Conservation (phyloP, 2,888 invertebrate species). For the Brenthis daphne region DNA sequence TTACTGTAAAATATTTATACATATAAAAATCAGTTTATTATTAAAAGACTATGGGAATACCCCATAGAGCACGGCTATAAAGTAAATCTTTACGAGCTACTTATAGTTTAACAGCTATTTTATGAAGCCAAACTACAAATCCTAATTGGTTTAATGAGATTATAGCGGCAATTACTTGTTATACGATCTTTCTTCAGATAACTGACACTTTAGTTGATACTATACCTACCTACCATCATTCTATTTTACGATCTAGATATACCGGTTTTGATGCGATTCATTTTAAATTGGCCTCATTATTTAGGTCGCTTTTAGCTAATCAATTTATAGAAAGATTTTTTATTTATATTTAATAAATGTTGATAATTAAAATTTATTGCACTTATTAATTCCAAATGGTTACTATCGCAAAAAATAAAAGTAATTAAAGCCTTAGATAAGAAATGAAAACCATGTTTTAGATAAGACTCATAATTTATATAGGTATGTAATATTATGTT, state of each 20-base stretch:
- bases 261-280: conserved; percentile 38
- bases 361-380: too few relatives aligned
- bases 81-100: conserved; percentile 72
- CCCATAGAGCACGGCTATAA: conserved; percentile 66
- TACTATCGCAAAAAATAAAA: too few relatives aligned
- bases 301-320: conserved; percentile 7
- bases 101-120: conserved; percentile 57
- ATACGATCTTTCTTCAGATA: conserved; percentile 55
- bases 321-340: conserved; percentile 15
- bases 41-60: conserved; percentile 47
- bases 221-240: conserved; percentile 27
- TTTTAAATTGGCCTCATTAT: conserved; percentile 34
- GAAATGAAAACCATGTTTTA: conserved; percentile 10
- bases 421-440: too few relatives aligned
- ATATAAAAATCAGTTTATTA: neutral
- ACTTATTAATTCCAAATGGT: too few relatives aligned
- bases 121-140: conserved; percentile 69
- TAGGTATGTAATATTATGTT: too few relatives aligned
- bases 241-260: conserved; percentile 43
- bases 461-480: conserved; percentile 3
- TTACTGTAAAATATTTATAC: neutral
- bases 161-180: conserved; percentile 65
- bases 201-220: conserved; percentile 51
- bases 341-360: neutral
- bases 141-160: conserved; percentile 78